Evolutionary conservation across 2,888 invertebrate genomes (phyloP), one percentile per base, ranked within the genome.

Genomic region (Pasiphila rectangulata): DNA sequence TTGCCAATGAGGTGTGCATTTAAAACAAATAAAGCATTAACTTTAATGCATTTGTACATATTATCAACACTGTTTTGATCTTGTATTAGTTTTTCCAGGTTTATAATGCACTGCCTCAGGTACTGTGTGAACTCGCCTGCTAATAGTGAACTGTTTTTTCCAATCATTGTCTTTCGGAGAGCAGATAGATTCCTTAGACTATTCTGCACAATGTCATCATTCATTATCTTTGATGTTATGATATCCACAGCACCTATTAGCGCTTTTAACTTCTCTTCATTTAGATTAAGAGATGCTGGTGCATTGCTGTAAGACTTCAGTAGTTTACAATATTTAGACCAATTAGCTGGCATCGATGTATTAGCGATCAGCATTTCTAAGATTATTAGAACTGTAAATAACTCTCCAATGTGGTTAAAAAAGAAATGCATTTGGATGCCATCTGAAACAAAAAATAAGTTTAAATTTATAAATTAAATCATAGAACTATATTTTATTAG

Each of bases 241-340:
- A 92, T 92, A 56, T 91, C 91, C 46, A 96, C 79, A 34, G 95
- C 91, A 57, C 92, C 93, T 62, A 93, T 91, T 56, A 97, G 90
- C 2, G 92, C 92, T 52, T 90, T 86, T 3, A 95, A 79, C 65
- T 92, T 92, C 4, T 92, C 90, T 59, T 91, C 81, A 35, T 90
- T 76, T 36, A 93, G 75, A 49, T 91, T 86, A 65, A 93, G 90
- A 69, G 91, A 89, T 20, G 90, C 75, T 19, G 92, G 90, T 69
- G 92, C 92, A 55, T 93, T 92, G 43, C 91, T 86, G 19, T 94
- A 90, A 19, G 93, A 91, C 58, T 93, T 92, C 0, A 97, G 83
- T 68, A 92, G 92, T 76, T 94, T 92, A 67, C 93, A 92, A 68
- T 96, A 97, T 17, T 92, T 88, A 40, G 90, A 90, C 96, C 96